Base-by-base conservation (phyloP, 53 echinoderm and acorn worm species). In the Luidia sarsii region DNA sequence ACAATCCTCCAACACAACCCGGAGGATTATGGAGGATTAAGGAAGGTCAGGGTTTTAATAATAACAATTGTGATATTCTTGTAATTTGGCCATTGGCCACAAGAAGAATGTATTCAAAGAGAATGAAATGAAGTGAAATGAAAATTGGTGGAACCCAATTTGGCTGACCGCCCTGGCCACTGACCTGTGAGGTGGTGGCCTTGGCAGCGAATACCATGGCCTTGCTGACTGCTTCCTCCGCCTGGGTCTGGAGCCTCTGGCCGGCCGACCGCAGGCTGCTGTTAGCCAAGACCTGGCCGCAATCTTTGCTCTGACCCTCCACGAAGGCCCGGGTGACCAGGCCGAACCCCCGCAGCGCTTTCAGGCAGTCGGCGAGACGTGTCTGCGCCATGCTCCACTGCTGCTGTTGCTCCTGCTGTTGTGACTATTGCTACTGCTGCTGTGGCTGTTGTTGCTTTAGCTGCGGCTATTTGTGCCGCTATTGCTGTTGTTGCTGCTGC, bases 301-400 rank as follows among this genome's bases (percentile, higher is more conserved):
- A 74, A 52, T 90, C 90, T 45, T 82, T 75, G 37, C 87, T 83
- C 75, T 90, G 88, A 7, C 43, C 64, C 55, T 96, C 90, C 14
- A 82, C 68, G 71, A 93, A 93, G 27, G 93, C 87, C 64, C 81
- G 90, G 52, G 83, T 88, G 25, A 96, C 57, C 32, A 92, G 67
- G 25, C 86, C 49, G 37, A 96, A 93, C 13, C 96, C 96, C 56
- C 86, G 88, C 28, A 72, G 48, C 22, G 90, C 80, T 31, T 90
- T 96, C 15, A 85, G 13, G 56, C 63, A 71, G 81, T 96, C 96
- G 53, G 90, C 80, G 57, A 90, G 59, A 38, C 93, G 83, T 39
- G 87, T 81, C 70, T 91, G 89, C 9, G 95, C 92, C 95, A 95
- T 95, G 46, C 20, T 36, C n/a, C n/a, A n/a, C n/a, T n/a, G n/a